Evolutionary conservation across 2,113 vertebrate species (phyloP).

Genomic region (Lynx canadensis): DNA sequence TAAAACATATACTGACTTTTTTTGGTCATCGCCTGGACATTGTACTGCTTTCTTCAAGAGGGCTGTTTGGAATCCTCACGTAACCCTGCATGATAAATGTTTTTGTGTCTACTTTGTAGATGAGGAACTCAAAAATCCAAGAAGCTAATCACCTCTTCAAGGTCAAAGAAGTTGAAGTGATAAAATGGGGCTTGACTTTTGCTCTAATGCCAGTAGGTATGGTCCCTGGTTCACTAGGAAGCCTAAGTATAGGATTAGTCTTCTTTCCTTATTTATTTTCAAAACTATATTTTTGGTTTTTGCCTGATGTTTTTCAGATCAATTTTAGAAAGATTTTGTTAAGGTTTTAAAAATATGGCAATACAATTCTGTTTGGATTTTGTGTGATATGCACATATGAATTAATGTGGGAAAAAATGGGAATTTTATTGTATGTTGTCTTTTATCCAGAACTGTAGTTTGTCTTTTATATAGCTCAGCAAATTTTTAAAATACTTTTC

Average conservation of each 20-base stretch:
- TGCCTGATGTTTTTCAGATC: background rate
- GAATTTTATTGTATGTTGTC: background rate
- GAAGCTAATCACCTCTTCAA: background rate
- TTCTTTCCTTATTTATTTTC: constrained; percentile 6
- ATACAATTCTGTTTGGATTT: background rate
- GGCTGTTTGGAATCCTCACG: background rate
- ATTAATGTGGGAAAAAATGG: background rate
- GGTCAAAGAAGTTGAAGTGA: background rate
- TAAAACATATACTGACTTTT: background rate
- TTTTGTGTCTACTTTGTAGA: background rate
- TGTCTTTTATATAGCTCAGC: background rate
- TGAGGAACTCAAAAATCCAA: background rate
- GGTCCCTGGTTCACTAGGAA: background rate
- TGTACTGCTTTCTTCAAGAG: background rate
- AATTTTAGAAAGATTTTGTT: background rate
- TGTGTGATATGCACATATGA: background rate
- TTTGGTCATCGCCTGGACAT: background rate
- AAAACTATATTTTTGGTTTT: background rate
- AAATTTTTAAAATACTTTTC: background rate
- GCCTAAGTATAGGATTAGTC: background rate
- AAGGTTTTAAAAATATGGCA: background rate
- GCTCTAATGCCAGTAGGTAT: background rate
- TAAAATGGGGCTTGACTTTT: background rate
- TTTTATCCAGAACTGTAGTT: background rate
- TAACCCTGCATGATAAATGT: background rate